Percentiles rank a stretch among this genome's conserved stretches.
Evolutionary conservation across 2,888 invertebrate genomes (phyloP).

Genomic region (Lasioglossum malachurum): DNA sequence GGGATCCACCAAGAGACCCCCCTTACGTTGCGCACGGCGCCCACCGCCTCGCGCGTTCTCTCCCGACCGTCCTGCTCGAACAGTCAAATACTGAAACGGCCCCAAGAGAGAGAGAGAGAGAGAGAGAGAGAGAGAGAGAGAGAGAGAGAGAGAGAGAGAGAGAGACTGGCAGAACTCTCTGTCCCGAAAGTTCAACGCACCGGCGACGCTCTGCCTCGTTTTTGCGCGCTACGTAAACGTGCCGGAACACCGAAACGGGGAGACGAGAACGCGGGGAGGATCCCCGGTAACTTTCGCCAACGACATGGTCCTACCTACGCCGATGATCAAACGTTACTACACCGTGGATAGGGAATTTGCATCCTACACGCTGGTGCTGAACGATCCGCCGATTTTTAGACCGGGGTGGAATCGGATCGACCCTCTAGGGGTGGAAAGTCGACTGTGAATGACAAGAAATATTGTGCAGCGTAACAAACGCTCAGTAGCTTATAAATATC

Average conservation of each 20-base stretch:
- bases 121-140: conserved; percentile 73
- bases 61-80: conserved; percentile 66
- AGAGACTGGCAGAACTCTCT: conserved; percentile 76
- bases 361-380: not conserved
- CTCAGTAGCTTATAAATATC: too few relatives aligned
- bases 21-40: not conserved
- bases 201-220: conserved; percentile 63
- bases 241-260: conserved; percentile 29
- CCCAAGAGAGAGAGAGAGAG: conserved; percentile 70
- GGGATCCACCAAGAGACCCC: not conserved
- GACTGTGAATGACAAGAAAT: not conserved
- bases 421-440: not conserved
- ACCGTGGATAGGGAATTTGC: conserved; percentile 24
- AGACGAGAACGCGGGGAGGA: conserved; percentile 7
- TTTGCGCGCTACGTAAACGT: conserved; percentile 57
- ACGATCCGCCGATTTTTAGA: not conserved
- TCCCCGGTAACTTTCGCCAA: conserved; percentile 9
- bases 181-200: conserved; percentile 80
- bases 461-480: too few relatives aligned
- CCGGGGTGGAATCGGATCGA: not conserved
- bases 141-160: conserved; percentile 69
- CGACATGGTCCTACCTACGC: not conserved
- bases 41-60: conserved; percentile 18
- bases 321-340: not conserved
- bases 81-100: conserved; percentile 83